A percentile compares a stretch with the other conserved stretches of the same genome.
These are phyloP conservation scores for Mimachlamys varia DNA, from an alignment of 2,888 invertebrate genomes.

Conservation along the genomic window DNA sequence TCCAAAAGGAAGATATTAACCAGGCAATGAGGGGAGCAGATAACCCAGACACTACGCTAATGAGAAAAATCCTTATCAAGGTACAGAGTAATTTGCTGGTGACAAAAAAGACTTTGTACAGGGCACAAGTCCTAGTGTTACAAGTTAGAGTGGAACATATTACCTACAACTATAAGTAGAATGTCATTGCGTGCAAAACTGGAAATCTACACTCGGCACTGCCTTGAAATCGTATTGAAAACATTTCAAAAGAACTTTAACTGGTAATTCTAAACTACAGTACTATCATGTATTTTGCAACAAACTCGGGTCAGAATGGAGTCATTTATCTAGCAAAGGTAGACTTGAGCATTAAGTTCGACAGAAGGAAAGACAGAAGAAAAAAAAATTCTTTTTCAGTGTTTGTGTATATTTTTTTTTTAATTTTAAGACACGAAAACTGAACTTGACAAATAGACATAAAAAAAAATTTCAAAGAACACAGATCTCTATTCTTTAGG, in stretches of 20 bases:
- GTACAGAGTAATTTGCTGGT: not conserved
- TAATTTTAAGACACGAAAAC: not conserved
- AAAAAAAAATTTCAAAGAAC: not conserved
- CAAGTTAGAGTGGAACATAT: not conserved
- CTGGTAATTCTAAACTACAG: constrained; percentile 32
- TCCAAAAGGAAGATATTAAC: not conserved
- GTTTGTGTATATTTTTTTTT: not conserved
- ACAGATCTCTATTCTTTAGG: not conserved
- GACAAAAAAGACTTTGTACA: constrained; percentile 25
- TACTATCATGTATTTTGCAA: constrained; percentile 1
- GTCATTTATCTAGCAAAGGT: constrained; percentile 4
- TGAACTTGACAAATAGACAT: not conserved
- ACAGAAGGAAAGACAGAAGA: not conserved
- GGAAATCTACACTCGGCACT: constrained; percentile 12
- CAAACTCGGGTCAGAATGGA: not conserved
- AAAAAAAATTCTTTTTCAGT: not conserved
- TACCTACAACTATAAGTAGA: not conserved
- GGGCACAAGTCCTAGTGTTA: not conserved
- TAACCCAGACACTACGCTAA: not conserved
- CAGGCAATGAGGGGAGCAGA: constrained; percentile 15
- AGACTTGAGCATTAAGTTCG: not conserved
- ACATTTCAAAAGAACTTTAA: constrained; percentile 19
- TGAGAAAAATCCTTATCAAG: constrained; percentile 25
- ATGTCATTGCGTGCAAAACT: not conserved
- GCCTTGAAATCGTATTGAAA: constrained; percentile 31